Evolutionary conservation across 2,888 invertebrate species (phyloP).

Genomic region (Lordiphosa andalusiaca): DNA sequence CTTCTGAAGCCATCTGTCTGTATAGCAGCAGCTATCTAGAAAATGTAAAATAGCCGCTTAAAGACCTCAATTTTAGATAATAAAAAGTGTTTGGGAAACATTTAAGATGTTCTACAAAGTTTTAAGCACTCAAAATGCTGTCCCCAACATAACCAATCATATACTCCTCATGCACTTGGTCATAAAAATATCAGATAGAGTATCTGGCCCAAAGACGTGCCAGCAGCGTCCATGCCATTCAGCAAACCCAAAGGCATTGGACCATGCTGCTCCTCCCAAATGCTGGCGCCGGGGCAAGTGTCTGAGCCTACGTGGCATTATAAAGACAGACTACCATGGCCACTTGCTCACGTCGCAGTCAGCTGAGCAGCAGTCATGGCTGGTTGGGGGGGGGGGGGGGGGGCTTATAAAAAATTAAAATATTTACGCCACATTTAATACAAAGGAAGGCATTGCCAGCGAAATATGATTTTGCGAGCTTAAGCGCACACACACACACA

Average conservation of each 20-base stretch:
- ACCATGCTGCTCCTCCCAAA: background rate
- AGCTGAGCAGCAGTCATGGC: slow-evolving; percentile 54
- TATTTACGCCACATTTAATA: slow-evolving; percentile 76
- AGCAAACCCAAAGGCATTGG: slow-evolving; percentile 21
- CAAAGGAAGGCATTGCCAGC: slow-evolving; percentile 57
- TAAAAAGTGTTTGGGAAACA: too few species aligned
- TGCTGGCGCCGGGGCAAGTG: slow-evolving; percentile 38
- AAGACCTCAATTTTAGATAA: too few species aligned
- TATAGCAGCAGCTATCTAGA: too few species aligned
- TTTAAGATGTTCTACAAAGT: too few species aligned
- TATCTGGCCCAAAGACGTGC: slow-evolving; percentile 43
- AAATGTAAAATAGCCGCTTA: too few species aligned
- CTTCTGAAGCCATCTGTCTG: too few species aligned
- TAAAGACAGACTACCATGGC: slow-evolving; percentile 73
- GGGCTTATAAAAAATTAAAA: slow-evolving; percentile 74
- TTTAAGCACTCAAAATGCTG: too few species aligned
- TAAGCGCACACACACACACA: slow-evolving; percentile 17
- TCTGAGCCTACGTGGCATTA: slow-evolving; percentile 64
- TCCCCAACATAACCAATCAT: too few species aligned
- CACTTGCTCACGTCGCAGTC: slow-evolving; percentile 75
- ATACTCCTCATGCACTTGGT: too few species aligned
- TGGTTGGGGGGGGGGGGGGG: slow-evolving; percentile 10
- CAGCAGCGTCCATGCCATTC: slow-evolving; percentile 39
- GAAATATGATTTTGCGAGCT: slow-evolving; percentile 68
- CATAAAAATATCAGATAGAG: slow-evolving; percentile 20